Conservation (phyloP, 35 echinoderm and acorn worm genomes). For the Patiria miniata region DNA sequence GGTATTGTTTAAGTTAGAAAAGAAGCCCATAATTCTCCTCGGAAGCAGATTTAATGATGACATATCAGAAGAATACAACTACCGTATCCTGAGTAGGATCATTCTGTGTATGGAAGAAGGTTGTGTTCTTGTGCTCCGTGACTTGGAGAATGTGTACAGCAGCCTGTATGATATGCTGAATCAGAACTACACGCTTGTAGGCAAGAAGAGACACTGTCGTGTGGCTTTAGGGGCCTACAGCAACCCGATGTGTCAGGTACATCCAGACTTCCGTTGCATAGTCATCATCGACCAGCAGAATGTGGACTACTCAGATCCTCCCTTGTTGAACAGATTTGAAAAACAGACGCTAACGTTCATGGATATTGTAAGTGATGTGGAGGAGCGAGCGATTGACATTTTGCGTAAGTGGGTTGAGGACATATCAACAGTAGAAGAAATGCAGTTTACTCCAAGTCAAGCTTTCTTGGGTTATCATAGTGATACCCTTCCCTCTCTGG, state of each 20-base stretch:
- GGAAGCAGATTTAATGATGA: slow-evolving; percentile 55
- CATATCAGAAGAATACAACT: slow-evolving; percentile 50
- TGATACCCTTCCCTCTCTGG: slow-evolving; percentile 47
- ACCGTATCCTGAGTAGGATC: slow-evolving; percentile 30
- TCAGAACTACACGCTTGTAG: slow-evolving; percentile 46
- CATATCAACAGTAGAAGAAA: slow-evolving; percentile 10
- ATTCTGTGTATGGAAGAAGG: slow-evolving; percentile 56
- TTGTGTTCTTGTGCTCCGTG: slow-evolving; percentile 23
- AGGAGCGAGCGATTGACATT: slow-evolving; percentile 8
- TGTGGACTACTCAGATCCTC: slow-evolving; percentile 49
- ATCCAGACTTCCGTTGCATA: slow-evolving; percentile 35
- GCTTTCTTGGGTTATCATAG: slow-evolving; percentile 38
- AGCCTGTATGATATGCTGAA: slow-evolving; percentile 53
- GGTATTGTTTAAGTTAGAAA: neutral
- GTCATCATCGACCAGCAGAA: slow-evolving; percentile 50
- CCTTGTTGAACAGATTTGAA: slow-evolving; percentile 48
- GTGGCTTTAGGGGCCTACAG: slow-evolving; percentile 36
- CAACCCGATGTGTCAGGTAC: slow-evolving; percentile 55
- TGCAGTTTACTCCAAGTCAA: slow-evolving; percentile 44
- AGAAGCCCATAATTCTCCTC: slow-evolving; percentile 26
- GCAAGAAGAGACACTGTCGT: slow-evolving; percentile 37
- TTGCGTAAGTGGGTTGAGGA: slow-evolving; percentile 39
- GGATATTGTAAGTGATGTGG: slow-evolving; percentile 26
- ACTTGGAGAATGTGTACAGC: slow-evolving; percentile 49
- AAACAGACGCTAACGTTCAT: slow-evolving; percentile 42